Evolutionary conservation across 2,113 vertebrate species (phyloP).

Genomic region (Dipodomys stephensi): DNA sequence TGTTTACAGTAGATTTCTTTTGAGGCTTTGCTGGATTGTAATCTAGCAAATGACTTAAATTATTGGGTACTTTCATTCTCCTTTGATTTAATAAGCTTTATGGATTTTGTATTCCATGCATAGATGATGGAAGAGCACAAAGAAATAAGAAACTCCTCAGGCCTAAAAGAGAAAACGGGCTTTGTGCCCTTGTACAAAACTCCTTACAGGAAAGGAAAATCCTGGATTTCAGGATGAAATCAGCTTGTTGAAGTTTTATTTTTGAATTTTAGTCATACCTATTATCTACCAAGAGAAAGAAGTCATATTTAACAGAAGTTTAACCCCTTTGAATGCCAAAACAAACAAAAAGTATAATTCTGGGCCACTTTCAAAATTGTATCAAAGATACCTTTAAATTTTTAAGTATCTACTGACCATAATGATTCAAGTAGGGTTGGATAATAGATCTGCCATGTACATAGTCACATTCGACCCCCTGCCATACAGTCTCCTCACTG

Average conservation of each 20-base stretch:
- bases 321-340: neutral
- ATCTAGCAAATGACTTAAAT: constrained; percentile 14
- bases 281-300: neutral
- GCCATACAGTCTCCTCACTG: no score
- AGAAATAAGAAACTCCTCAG: constrained; percentile 36
- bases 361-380: neutral
- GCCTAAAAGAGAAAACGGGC: neutral
- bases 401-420: neutral
- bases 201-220: neutral
- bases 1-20: neutral
- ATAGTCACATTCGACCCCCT: neutral
- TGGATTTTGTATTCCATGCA: constrained; percentile 11
- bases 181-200: neutral
- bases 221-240: neutral
- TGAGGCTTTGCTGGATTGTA: neutral
- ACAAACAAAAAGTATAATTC: neutral
- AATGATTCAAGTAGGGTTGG: neutral
- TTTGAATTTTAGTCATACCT: neutral
- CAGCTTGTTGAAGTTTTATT: neutral
- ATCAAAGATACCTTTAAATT: neutral
- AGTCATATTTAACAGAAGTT: neutral
- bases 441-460: fast-evolving
- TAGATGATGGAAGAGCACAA: neutral
- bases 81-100: constrained; percentile 40
- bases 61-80: constrained; percentile 18